Percentiles rank a stretch among this genome's conserved stretches.
phyloP scores from a whole-genome alignment of 2,888 invertebrate genomes.

The Apotomis capreana region DNA sequence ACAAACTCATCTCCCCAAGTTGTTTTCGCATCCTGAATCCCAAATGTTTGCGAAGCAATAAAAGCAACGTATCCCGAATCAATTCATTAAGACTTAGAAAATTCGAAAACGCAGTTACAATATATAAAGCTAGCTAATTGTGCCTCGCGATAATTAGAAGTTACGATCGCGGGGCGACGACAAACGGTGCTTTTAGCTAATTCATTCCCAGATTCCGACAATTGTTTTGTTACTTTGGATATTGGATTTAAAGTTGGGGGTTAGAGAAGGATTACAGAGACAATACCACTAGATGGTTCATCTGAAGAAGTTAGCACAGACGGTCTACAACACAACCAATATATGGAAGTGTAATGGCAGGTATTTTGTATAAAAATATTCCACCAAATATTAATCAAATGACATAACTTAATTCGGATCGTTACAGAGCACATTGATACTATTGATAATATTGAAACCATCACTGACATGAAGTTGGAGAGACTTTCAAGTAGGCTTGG shows the following conservation, averaged over 20 bases:
- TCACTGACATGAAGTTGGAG: too few species aligned
- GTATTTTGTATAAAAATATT: too few species aligned
- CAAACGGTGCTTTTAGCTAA: slow-evolving; percentile 66
- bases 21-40: slow-evolving; percentile 33
- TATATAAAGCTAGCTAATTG: slow-evolving; percentile 59
- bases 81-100: slow-evolving; percentile 45
- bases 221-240: slow-evolving; percentile 56
- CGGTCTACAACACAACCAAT: too few species aligned
- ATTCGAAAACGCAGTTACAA: slow-evolving; percentile 48
- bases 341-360: too few species aligned
- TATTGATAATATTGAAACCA: too few species aligned
- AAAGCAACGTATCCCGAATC: slow-evolving; percentile 34
- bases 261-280: background rate
- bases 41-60: slow-evolving; percentile 38
- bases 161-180: slow-evolving; percentile 61
- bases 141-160: slow-evolving; percentile 65
- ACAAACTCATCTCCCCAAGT: slow-evolving; percentile 5
- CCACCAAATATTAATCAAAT: too few species aligned
- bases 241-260: slow-evolving; percentile 14
- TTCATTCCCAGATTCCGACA: slow-evolving; percentile 66
- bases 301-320: too few species aligned
- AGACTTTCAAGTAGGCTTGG: too few species aligned
- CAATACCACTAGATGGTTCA: too few species aligned
- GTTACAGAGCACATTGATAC: too few species aligned
- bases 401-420: too few species aligned